A percentile compares a stretch with the other conserved stretches of the same genome.
phyloP scores from a whole-genome alignment of 2,797 vertebrate genomes.

The Rhinogobio ventralis region DNA sequence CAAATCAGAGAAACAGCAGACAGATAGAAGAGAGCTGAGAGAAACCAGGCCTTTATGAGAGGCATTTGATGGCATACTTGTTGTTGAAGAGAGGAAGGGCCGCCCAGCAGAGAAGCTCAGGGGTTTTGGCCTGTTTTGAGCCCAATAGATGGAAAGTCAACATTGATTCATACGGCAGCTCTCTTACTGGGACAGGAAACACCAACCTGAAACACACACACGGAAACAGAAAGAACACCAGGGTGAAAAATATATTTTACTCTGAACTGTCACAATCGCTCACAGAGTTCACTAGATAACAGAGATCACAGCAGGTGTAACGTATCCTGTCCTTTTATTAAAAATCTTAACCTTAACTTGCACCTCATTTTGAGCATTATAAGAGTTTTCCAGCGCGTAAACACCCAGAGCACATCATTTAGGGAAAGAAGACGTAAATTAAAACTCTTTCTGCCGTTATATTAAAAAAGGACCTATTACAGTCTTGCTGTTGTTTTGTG shows the following conservation, averaged over 20 bases:
- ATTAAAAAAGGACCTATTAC: background rate
- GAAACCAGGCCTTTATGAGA: background rate
- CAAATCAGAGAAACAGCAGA: background rate
- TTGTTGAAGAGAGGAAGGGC: conserved; percentile 73
- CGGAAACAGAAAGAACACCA: conserved; percentile 28
- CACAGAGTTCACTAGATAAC: background rate
- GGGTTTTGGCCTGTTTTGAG: conserved; percentile 69
- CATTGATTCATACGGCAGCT: conserved; percentile 77
- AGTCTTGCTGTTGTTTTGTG: too few species aligned
- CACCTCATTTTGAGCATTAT: background rate
- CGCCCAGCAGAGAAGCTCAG: conserved; percentile 74
- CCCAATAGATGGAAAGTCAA: conserved; percentile 73
- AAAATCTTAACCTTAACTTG: background rate
- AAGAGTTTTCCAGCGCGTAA: background rate
- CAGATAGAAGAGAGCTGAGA: background rate
- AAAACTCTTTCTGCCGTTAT: background rate
- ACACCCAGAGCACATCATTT: background rate
- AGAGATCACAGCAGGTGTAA: background rate
- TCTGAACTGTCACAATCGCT: background rate
- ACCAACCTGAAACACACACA: conserved; percentile 70
- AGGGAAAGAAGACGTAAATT: background rate
- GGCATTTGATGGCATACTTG: conserved; percentile 59
- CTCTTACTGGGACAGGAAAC: conserved; percentile 70
- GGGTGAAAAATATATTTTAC: background rate
- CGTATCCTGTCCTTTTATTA: background rate